A percentile compares a stretch with the other conserved stretches of the same genome.
These are phyloP conservation scores for Hyles euphorbiae DNA, from an alignment of 1,140 invertebrate genomes.

Conservation along the genomic window DNA sequence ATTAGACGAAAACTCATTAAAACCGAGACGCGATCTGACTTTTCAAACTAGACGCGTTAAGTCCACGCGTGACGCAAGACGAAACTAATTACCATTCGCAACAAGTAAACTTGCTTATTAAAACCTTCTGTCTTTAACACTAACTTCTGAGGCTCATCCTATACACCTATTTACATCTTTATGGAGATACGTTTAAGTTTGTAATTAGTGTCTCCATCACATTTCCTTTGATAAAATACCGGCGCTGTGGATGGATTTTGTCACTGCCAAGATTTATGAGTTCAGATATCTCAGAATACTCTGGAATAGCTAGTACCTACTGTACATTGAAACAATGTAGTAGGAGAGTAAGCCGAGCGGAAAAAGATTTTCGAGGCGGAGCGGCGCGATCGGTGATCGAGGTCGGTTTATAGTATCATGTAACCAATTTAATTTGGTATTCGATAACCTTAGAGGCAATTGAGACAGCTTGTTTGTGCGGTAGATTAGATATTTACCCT, in stretches of 20 bases:
- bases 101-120: constrained; percentile 56
- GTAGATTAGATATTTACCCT: constrained; percentile 54
- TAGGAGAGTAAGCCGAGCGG: neutral
- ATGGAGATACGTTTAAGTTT: neutral
- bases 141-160: constrained; percentile 39
- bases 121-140: constrained; percentile 43
- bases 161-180: constrained; percentile 27
- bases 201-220: too few relatives aligned
- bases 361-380: constrained; percentile 15
- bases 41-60: constrained; percentile 73
- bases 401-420: constrained; percentile 23
- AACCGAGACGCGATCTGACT: constrained; percentile 67
- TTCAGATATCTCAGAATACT: too few relatives aligned
- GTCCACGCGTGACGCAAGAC: constrained; percentile 65
- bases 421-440: constrained; percentile 54
- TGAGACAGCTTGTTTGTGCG: constrained; percentile 47
- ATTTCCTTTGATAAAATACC: too few relatives aligned
- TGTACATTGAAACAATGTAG: too few relatives aligned
- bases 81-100: constrained; percentile 60
- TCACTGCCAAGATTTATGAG: too few relatives aligned
- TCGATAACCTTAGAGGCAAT: constrained; percentile 52
- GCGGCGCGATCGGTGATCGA: constrained; percentile 12
- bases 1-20: constrained; percentile 74
- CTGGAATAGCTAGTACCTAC: too few relatives aligned
- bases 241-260: too few relatives aligned